Percentiles rank a stretch among this genome's conserved stretches.
Evolutionary conservation across 2,113 vertebrate genomes (phyloP).

Genomic region (Hucho hucho): DNA sequence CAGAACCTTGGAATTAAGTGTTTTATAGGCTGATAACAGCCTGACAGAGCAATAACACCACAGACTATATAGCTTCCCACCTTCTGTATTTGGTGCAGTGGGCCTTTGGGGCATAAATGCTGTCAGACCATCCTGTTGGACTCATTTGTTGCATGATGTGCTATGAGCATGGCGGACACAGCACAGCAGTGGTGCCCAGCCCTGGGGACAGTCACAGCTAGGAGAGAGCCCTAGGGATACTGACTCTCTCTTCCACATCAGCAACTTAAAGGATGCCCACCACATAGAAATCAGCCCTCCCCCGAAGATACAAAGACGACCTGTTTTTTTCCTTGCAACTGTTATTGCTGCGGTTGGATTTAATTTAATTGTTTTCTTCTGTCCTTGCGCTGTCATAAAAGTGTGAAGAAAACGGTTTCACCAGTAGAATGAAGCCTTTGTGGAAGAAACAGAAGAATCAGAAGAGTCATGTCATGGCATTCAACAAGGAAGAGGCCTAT

Average conservation of each 20-base stretch:
- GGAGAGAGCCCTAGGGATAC: background rate
- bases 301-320: background rate
- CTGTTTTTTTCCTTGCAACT: no score
- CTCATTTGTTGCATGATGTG: conserved; percentile 3
- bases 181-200: background rate
- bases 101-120: conserved; percentile 18
- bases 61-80: background rate
- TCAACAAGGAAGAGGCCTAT: background rate
- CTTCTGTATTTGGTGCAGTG: conserved; percentile 11
- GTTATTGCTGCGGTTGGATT: background rate
- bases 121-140: conserved; percentile 15
- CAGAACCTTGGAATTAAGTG: conserved; percentile 1
- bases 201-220: background rate
- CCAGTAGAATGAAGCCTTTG: background rate
- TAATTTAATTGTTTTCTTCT: conserved; percentile 21
- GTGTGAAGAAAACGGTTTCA: background rate
- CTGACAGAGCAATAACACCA: conserved; percentile 1
- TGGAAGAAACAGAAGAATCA: background rate
- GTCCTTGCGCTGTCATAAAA: background rate
- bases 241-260: background rate
- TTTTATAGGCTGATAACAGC: background rate
- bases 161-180: background rate
- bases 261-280: background rate
- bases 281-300: background rate
- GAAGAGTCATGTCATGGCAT: background rate